Percentiles rank a stretch among this genome's conserved stretches.
These are phyloP conservation scores for Zygaena filipendulae DNA, from an alignment of 2,888 invertebrate genomes.

Conservation along the genomic window DNA sequence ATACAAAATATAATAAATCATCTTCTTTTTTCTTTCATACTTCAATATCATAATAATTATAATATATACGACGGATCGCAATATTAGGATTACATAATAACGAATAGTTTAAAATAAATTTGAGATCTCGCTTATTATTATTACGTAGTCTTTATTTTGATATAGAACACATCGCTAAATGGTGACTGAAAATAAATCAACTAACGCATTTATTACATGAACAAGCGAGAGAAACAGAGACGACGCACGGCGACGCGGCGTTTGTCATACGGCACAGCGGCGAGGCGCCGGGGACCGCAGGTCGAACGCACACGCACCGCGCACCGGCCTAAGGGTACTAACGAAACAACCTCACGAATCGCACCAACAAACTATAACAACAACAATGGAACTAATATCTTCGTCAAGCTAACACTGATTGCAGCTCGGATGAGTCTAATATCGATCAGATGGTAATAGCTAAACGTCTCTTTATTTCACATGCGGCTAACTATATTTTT, in stretches of 20 bases:
- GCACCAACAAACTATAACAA: slow-evolving; percentile 51
- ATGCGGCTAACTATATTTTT: slow-evolving; percentile 66
- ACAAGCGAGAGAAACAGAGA: slow-evolving; percentile 51
- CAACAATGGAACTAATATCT: slow-evolving; percentile 55
- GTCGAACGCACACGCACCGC: neutral
- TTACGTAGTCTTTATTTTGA: slow-evolving; percentile 67
- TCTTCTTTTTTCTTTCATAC: slow-evolving; percentile 58
- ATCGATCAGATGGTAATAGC: slow-evolving; percentile 62
- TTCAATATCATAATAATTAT: too few species aligned
- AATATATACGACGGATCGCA: slow-evolving; percentile 60
- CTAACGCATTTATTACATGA: slow-evolving; percentile 56
- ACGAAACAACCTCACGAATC: slow-evolving; percentile 45
- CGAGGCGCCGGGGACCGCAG: neutral
- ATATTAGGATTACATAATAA: slow-evolving; percentile 63
- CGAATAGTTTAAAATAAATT: slow-evolving; percentile 64
- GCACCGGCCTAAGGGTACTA: slow-evolving; percentile 37
- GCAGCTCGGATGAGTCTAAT: slow-evolving; percentile 62
- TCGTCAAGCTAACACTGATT: slow-evolving; percentile 55
- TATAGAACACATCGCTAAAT: slow-evolving; percentile 63
- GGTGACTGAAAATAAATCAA: slow-evolving; percentile 55
- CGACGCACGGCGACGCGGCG: slow-evolving; percentile 19
- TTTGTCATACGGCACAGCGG: neutral
- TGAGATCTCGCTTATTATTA: slow-evolving; percentile 69
- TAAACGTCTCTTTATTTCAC: slow-evolving; percentile 48
- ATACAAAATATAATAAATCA: slow-evolving; percentile 68